phyloP scores from a whole-genome alignment of 2,888 invertebrate species.

The Cantharis flavilabris region DNA sequence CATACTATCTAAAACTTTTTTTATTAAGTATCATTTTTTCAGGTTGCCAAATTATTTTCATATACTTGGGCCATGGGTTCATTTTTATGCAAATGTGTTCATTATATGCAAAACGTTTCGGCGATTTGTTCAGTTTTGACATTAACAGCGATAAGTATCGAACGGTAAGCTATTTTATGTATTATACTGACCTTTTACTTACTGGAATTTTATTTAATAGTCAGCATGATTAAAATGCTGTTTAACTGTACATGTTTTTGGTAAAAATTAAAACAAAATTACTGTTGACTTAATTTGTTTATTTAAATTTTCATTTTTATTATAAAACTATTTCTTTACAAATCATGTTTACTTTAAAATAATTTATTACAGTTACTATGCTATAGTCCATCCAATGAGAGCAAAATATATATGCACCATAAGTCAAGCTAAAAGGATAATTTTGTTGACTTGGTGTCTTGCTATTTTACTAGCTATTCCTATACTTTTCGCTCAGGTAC shows the following conservation, averaged over 20 bases:
- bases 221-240: not conserved
- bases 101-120: constrained; percentile 74
- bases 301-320: not conserved
- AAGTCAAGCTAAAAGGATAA: constrained; percentile 65
- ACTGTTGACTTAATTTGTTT: not conserved
- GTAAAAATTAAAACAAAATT: not conserved
- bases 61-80: constrained; percentile 71
- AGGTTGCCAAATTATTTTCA: constrained; percentile 70
- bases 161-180: constrained; percentile 61
- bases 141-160: constrained; percentile 72
- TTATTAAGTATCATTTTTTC: constrained; percentile 39
- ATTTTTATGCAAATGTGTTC: constrained; percentile 69
- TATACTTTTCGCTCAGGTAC: constrained; percentile 65
- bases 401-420: constrained; percentile 71
- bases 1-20: not conserved
- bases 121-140: constrained; percentile 74
- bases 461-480: constrained; percentile 66
- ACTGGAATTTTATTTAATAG: not conserved
- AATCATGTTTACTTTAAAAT: not conserved
- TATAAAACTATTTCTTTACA: not conserved
- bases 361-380: constrained; percentile 64
- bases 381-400: constrained; percentile 71
- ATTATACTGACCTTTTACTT: too few relatives aligned
- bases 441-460: constrained; percentile 63
- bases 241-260: not conserved